Percentiles rank a stretch among this genome's conserved stretches.
Evolutionary conservation across 2,797 vertebrate species (phyloP).

Genomic region (Ceyx erithaca): DNA sequence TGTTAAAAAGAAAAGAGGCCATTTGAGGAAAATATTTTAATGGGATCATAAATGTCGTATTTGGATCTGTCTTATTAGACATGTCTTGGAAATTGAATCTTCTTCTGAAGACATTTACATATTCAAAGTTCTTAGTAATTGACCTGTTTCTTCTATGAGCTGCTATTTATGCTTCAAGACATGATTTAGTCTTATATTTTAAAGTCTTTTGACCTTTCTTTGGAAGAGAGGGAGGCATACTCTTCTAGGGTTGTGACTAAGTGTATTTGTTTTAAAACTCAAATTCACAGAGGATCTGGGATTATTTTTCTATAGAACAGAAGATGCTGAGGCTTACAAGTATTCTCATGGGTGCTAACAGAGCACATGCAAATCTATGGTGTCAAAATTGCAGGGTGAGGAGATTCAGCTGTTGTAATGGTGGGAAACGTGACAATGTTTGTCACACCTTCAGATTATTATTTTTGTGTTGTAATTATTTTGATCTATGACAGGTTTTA

Average conservation of each 20-base stretch:
- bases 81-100: conserved; percentile 9
- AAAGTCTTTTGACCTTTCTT: background rate
- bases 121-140: background rate
- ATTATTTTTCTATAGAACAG: background rate
- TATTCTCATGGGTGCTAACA: background rate
- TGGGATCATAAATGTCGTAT: conserved; percentile 2
- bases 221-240: background rate
- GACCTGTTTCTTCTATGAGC: background rate
- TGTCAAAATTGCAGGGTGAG: background rate
- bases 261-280: background rate
- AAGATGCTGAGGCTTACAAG: background rate
- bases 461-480: background rate
- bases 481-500: background rate
- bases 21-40: background rate
- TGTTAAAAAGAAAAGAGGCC: background rate
- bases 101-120: background rate
- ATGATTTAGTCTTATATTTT: background rate
- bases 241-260: background rate
- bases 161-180: conserved; percentile 13
- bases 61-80: background rate
- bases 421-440: background rate
- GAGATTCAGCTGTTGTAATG: background rate
- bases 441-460: background rate
- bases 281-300: background rate
- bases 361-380: background rate